A percentile compares a stretch with the other conserved stretches of the same genome.
phyloP scores from a whole-genome alignment of 2,113 vertebrate genomes.

The Eonycteris spelaea region DNA sequence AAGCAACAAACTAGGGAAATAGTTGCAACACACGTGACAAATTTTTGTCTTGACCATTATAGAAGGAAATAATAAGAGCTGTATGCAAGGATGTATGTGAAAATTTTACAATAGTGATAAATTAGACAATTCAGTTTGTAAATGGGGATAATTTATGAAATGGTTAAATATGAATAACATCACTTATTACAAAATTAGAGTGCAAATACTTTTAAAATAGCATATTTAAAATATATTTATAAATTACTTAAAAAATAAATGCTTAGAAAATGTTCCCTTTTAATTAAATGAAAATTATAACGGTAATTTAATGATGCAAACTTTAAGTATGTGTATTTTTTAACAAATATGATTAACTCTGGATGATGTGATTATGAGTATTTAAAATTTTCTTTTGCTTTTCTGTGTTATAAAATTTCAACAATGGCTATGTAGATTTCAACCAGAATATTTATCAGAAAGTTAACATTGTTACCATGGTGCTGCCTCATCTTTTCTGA shows the following conservation, averaged over 20 bases:
- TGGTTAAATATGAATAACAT: neutral
- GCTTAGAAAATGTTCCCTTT: neutral
- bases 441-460: neutral
- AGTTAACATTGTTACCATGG: neutral
- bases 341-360: neutral
- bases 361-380: neutral
- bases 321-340: neutral
- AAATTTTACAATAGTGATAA: constrained; percentile 36
- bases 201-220: neutral
- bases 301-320: neutral
- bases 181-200: neutral
- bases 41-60: constrained; percentile 32
- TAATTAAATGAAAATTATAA: constrained; percentile 5
- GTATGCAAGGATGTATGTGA: neutral
- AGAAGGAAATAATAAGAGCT: constrained; percentile 32
- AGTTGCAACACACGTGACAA: neutral
- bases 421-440: neutral
- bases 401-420: neutral
- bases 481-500: neutral
- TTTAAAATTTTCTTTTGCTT: constrained; percentile 15
- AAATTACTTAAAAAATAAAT: neutral
- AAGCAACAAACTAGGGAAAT: constrained; percentile 32
- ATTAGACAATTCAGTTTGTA: neutral
- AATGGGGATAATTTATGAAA: neutral
- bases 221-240: neutral